Conservation (phyloP, 2,113 vertebrate species). For the Apteryx owenii region DNA sequence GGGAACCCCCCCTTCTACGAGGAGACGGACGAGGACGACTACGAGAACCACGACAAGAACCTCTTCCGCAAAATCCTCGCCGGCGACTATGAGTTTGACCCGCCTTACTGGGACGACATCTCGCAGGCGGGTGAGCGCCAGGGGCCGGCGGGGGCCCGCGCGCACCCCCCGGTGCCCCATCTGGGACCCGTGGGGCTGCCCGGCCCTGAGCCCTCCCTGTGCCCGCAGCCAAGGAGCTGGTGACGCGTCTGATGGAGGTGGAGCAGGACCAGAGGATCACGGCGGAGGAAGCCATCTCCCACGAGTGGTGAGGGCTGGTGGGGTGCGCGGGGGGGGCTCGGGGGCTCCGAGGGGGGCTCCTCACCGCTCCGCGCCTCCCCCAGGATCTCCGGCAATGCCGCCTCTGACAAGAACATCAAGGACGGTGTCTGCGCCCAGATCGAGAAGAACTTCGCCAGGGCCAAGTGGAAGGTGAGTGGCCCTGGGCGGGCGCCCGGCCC, state of each 20-base stretch:
- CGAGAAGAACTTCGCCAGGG: conserved; percentile 97
- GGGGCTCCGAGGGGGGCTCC: background rate
- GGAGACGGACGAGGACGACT: conserved; percentile 95
- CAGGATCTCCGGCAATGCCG: conserved; percentile 97
- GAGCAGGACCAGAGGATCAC: conserved; percentile 97
- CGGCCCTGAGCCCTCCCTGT: background rate
- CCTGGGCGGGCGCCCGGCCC: rapidly evolving
- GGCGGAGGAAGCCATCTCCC: conserved; percentile 94
- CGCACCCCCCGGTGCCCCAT: background rate
- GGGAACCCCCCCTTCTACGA: conserved; percentile 98
- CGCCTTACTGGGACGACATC: conserved; percentile 98
- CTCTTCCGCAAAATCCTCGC: conserved; percentile 97
- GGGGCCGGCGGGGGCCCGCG: rapidly evolving
- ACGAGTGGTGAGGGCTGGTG: conserved; percentile 85
- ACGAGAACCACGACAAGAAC: conserved; percentile 98
- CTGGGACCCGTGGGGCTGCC: no score
- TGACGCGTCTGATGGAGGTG: conserved; percentile 95
- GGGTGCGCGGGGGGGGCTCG: rapidly evolving
- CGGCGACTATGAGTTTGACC: conserved; percentile 96
- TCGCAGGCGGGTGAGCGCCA: conserved; percentile 89
- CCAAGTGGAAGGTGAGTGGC: conserved; percentile 95
- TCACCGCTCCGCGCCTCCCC: background rate
- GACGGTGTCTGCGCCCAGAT: conserved; percentile 97
- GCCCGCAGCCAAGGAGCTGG: conserved; percentile 86
- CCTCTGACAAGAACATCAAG: conserved; percentile 98